Evolutionary conservation across 2,797 vertebrate species (phyloP).

Genomic region (Nannoperca obscura): DNA sequence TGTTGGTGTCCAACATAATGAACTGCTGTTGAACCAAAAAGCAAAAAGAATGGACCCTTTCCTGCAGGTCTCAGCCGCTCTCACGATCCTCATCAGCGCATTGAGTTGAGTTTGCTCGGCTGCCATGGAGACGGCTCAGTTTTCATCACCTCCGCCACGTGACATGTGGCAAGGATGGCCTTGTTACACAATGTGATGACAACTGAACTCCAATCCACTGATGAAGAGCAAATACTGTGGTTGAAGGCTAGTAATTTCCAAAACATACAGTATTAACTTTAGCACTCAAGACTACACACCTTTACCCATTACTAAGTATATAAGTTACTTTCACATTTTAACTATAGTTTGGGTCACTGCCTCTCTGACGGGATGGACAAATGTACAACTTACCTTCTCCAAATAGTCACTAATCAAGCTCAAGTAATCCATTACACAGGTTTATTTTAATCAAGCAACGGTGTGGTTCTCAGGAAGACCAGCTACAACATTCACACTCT

Average conservation of each 20-base stretch:
- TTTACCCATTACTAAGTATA: too few relatives aligned
- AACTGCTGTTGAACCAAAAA: too few relatives aligned
- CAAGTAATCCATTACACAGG: constrained; percentile 15
- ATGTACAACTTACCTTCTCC: background rate
- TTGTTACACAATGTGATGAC: background rate
- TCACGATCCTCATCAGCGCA: background rate
- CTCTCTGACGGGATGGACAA: constrained; percentile 10
- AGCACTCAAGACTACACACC: background rate
- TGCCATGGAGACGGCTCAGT: background rate
- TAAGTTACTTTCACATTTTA: background rate
- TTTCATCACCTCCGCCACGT: background rate
- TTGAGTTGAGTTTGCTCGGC: background rate
- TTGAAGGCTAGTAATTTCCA: background rate
- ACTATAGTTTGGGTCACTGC: constrained; percentile 9
- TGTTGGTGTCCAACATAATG: too few relatives aligned
- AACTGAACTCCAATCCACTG: background rate
- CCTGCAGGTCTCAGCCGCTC: background rate
- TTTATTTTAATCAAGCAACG: constrained; percentile 22
- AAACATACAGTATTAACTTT: too few relatives aligned
- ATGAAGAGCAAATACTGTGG: background rate
- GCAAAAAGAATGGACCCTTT: background rate
- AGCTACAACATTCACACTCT: constrained; percentile 7
- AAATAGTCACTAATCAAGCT: constrained; percentile 38
- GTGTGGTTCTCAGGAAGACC: constrained; percentile 16
- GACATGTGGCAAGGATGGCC: background rate